Conservation (phyloP, 1,140 invertebrate species). For the Paracyclopina nana region DNA sequence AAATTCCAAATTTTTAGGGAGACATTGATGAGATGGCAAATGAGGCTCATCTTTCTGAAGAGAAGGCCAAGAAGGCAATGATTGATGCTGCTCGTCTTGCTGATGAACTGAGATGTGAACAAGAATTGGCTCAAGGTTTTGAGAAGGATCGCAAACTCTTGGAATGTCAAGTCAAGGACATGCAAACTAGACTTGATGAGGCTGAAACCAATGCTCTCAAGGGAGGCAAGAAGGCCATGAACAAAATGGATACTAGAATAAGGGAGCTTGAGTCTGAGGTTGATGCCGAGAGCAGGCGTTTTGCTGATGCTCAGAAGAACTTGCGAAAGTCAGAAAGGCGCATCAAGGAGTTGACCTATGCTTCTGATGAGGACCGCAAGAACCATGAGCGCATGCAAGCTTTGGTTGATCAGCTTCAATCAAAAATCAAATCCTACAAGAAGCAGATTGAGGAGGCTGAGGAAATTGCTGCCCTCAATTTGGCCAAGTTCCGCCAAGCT, state of each 20-base stretch:
- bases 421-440: slow-evolving; percentile 64
- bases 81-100: slow-evolving; percentile 89
- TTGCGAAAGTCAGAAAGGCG: slow-evolving; percentile 28
- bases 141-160: slow-evolving; percentile 95
- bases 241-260: slow-evolving; percentile 65
- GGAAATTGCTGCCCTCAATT: slow-evolving; percentile 40
- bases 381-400: slow-evolving; percentile 95
- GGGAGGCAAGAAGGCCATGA: slow-evolving; percentile 91
- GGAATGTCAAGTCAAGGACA: slow-evolving; percentile 92
- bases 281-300: slow-evolving; percentile 32
- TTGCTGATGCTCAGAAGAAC: slow-evolving; percentile 29
- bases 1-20: slow-evolving; percentile 43
- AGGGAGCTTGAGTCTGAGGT: slow-evolving; percentile 35
- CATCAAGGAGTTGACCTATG: slow-evolving; percentile 43
- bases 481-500: slow-evolving; percentile 38
- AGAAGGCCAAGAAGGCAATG: slow-evolving; percentile 94
- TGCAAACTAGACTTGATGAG: slow-evolving; percentile 50
- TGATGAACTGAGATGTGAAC: slow-evolving; percentile 93
- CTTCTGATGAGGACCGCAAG: slow-evolving; percentile 79
- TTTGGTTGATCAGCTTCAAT: slow-evolving; percentile 92
- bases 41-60: slow-evolving; percentile 85
- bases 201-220: slow-evolving; percentile 61
- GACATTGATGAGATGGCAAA: slow-evolving; percentile 90
- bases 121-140: slow-evolving; percentile 90
- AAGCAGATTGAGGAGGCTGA: slow-evolving; percentile 42